Evolutionary conservation across 2,888 invertebrate genomes (phyloP), one percentile per base, ranked within the genome.

Genomic region (Acleris sparsana): DNA sequence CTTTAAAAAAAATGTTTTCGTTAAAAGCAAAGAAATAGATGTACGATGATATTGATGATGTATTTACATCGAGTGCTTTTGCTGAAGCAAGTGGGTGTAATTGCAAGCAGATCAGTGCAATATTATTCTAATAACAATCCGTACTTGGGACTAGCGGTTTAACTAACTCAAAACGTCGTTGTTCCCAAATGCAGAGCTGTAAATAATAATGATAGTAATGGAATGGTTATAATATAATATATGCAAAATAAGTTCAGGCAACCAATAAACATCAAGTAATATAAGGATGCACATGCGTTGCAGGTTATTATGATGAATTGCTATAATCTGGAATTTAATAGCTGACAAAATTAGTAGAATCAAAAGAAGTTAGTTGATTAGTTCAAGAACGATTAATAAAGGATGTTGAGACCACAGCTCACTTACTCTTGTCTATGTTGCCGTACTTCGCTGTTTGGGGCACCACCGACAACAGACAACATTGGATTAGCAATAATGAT

Each of bases 381-480:
- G 89, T 91, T 75, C 80, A 86, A 83, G 88, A 87, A 88, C 85
- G 87, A 86, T 84, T 83, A 82, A 82, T 82, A 86, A 85, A 87
- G 85, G 82, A 85, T 82, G 80, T 91, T 88, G 92, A 92, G 92
- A 92, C 92, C 92, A 92, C 92, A 92, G 88, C 92, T 92, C 91
- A 92, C 92, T 92, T 92, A 92, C 92, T 90, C 86, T 81, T 83
- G 82, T 89, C 83, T 86, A 91, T 82, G 82, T 86, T 88, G 88
- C 89, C 88, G 90, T 86, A 87, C 89, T 82, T 86, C 91, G 91
- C 92, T 92, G 92, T 92, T 88, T 89, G 87, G 86, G 85, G 88
- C 92, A 90, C 92, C 92, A 92, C 92, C 92, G 92, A 92, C 92
- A 92, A 92, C 91, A 92, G 89, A 92, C 82, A 92, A 92, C 80